Conservation (phyloP, 2,113 vertebrate genomes). For the Mesoclemmys tuberculata region DNA sequence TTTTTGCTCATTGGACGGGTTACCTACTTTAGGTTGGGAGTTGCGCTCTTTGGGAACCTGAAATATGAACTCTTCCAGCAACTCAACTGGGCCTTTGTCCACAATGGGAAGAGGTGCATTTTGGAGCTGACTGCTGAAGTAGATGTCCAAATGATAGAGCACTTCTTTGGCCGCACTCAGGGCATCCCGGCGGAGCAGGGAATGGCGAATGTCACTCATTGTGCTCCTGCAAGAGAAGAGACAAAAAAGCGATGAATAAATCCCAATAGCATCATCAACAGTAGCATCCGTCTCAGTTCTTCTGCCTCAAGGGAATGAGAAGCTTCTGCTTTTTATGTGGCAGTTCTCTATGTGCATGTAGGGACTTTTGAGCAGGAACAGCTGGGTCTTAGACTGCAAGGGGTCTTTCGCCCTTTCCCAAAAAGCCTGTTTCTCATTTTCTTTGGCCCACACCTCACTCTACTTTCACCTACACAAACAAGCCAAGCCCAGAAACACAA, state of each 20-base stretch:
- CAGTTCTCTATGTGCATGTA: neutral
- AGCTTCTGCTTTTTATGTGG: neutral
- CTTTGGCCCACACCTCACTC: neutral
- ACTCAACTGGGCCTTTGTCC: conserved; percentile 86
- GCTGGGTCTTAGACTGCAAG: neutral
- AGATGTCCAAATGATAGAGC: conserved; percentile 96
- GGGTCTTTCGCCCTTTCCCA: neutral
- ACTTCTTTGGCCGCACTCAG: conserved; percentile 96
- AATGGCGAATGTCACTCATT: conserved; percentile 96
- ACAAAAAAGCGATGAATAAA: neutral
- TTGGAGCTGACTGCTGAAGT: conserved; percentile 94
- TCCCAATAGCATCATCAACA: neutral
- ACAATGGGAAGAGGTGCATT: conserved; percentile 87
- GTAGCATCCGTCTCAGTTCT: neutral
- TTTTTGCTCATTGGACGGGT: neutral
- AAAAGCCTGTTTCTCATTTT: neutral
- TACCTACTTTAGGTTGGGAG: conserved; percentile 84
- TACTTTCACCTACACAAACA: neutral
- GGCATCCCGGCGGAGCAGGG: conserved; percentile 92
- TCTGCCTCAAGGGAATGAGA: neutral
- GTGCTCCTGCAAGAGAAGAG: neutral
- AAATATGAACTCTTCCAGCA: conserved; percentile 96
- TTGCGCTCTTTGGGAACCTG: conserved; percentile 91
- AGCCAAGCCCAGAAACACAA: neutral
- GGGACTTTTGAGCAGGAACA: neutral